Percentiles rank a stretch among this genome's conserved stretches.
These are phyloP conservation scores for Xestia sexstrigata DNA, from an alignment of 2,888 invertebrate genomes.

Conservation along the genomic window DNA sequence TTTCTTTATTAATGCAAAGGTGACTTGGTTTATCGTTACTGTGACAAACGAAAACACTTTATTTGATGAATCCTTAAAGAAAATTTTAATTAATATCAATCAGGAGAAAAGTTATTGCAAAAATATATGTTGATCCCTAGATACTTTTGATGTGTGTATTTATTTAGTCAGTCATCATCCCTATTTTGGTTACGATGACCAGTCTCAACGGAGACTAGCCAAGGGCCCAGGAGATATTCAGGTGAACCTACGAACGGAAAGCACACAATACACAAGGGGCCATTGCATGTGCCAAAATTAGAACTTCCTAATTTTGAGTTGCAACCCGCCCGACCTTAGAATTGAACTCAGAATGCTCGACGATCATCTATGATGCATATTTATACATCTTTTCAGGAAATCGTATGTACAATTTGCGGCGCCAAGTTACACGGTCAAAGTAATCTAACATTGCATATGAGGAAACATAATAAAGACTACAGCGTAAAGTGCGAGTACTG, in stretches of 20 bases:
- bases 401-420: constrained; percentile 81
- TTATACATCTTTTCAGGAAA: constrained; percentile 57
- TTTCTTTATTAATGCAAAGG: too few relatives aligned
- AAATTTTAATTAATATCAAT: too few relatives aligned
- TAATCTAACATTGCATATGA: constrained; percentile 79
- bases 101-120: too few relatives aligned
- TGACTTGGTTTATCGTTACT: too few relatives aligned
- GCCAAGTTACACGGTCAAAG: constrained; percentile 66
- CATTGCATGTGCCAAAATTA: neutral
- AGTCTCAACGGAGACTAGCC: neutral
- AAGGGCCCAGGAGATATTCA: neutral
- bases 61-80: too few relatives aligned
- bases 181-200: too few relatives aligned
- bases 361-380: neutral
- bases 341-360: neutral
- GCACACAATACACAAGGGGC: neutral
- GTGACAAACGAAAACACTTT: too few relatives aligned
- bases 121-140: too few relatives aligned
- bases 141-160: too few relatives aligned
- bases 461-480: constrained; percentile 80
- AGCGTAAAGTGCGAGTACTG: constrained; percentile 76
- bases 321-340: neutral
- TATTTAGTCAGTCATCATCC: too few relatives aligned
- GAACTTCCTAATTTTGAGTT: neutral
- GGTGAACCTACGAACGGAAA: neutral